Evolutionary conservation across 2,888 invertebrate genomes (phyloP).

Genomic region (Bellardia pandia): DNA sequence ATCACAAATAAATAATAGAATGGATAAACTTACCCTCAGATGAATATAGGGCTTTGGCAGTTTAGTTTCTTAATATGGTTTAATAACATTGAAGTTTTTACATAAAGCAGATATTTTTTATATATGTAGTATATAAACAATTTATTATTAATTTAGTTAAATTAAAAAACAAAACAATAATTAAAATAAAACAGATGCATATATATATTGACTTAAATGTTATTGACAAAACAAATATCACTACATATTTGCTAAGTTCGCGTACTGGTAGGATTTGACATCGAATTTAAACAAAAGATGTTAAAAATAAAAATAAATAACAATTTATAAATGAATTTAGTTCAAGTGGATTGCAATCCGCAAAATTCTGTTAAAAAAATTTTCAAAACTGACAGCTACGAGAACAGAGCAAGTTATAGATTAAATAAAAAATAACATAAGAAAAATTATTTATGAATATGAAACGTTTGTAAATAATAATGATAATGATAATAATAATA

Average conservation of each 20-base stretch:
- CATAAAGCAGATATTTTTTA: constrained; percentile 44
- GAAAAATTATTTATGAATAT: constrained; percentile 13
- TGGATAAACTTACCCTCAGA: constrained; percentile 64
- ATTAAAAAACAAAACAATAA: constrained; percentile 50
- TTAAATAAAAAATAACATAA: constrained; percentile 31
- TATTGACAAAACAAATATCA: constrained; percentile 72
- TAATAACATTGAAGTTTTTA: constrained; percentile 51
- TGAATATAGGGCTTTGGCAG: constrained; percentile 57
- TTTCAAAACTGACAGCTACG: too few relatives aligned
- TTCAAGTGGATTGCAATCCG: too few relatives aligned
- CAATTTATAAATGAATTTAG: too few relatives aligned
- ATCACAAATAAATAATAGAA: constrained; percentile 37
- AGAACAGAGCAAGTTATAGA: constrained; percentile 17
- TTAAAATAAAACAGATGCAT: constrained; percentile 27
- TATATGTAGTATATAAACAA: constrained; percentile 66
- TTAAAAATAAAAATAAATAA: too few relatives aligned
- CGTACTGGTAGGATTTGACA: too few relatives aligned
- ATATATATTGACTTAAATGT: constrained; percentile 66
- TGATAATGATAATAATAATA: too few relatives aligned
- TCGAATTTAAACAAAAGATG: too few relatives aligned
- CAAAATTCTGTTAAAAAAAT: too few relatives aligned
- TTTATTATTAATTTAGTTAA: constrained; percentile 68
- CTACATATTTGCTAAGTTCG: constrained; percentile 42
- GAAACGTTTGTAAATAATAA: neutral
- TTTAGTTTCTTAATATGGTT: constrained; percentile 30